Conservation (phyloP, 2,113 vertebrate species). For the Monopterus albus region DNA sequence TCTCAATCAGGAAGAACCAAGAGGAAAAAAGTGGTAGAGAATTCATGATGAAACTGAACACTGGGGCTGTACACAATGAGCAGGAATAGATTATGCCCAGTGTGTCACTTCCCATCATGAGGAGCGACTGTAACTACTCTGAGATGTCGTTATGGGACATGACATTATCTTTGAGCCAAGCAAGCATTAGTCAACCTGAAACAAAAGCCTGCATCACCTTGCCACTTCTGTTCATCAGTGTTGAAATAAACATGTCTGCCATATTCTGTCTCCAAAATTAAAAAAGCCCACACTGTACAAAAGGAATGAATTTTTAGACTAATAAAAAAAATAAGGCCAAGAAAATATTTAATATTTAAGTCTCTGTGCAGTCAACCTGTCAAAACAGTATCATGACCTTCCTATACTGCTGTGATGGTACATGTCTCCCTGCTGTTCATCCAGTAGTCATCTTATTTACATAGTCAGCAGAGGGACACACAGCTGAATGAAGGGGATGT, state of each 20-base stretch:
- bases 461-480: slow-evolving; percentile 39
- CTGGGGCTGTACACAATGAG: slow-evolving; percentile 58
- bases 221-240: slow-evolving; percentile 33
- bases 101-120: slow-evolving; percentile 73
- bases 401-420: slow-evolving; percentile 45
- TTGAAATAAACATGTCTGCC: slow-evolving; percentile 31
- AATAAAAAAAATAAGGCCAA: slow-evolving; percentile 48
- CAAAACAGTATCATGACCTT: slow-evolving; percentile 57
- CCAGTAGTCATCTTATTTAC: slow-evolving; percentile 30
- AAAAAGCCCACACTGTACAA: slow-evolving; percentile 3
- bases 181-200: slow-evolving; percentile 46
- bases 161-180: slow-evolving; percentile 71
- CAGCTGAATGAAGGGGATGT: slow-evolving; percentile 56
- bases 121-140: slow-evolving; percentile 54
- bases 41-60: slow-evolving; percentile 42
- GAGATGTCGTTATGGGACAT: slow-evolving; percentile 63
- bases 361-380: slow-evolving; percentile 62
- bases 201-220: slow-evolving; percentile 54
- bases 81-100: slow-evolving; percentile 57
- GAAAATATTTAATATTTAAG: slow-evolving; percentile 66
- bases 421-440: slow-evolving; percentile 48
- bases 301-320: slow-evolving; percentile 34
- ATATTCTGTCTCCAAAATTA: slow-evolving; percentile 24
- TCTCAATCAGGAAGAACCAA: slow-evolving; percentile 23
- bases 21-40: slow-evolving; percentile 12